Evolutionary conservation across 2,888 invertebrate genomes (phyloP), one percentile per base, ranked within the genome.

Genomic region (Pollenia amentaria): DNA sequence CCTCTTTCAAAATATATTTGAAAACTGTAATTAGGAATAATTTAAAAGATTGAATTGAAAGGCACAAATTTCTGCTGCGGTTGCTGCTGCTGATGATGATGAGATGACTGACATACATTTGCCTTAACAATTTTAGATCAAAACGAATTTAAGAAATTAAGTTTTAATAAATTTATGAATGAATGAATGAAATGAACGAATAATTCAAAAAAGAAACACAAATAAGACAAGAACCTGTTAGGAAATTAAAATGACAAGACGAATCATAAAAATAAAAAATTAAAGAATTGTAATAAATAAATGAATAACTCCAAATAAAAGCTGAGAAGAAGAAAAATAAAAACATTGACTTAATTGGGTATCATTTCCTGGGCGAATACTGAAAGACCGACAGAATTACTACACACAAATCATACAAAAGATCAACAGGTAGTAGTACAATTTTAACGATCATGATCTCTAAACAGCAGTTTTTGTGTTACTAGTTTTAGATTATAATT

Each of bases 331-430:
- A 88, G 1, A 57, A 42, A 64, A 77, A 18, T 12, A 6, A 80
- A 80, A 88, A 89, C 91, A 92, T 92, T 91, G 92, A 91, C 91
- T 92, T 93, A 93, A 93, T 93, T 93, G 91, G 91, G 75, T 89
- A 90, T 91, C 93, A 93, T 93, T 93, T 93, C 93, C 93, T 93
- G 93, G 91, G 14, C 29, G 16, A 67, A 78, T 44, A 77, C 40
- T 60, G 46, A 67, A 18, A 53, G 46, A 48, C 60, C 21, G 38
- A 29, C 65, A 51, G 38, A 64, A 29, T 29, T 29, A 29, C 29
- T 29, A 6, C 29, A 29, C 29, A 29, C 29, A 42, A 80, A n/a
- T 12, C 42, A 46, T 38, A 51, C 38, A 42, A 67, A 67, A 16
- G 62, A 53, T 53, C 48, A 14, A 4, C 46, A 46, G 44, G 46